A percentile compares a stretch with the other conserved stretches of the same genome.
These are phyloP conservation scores for Eurosta solidaginis DNA, from an alignment of 1,140 invertebrate species.

Conservation along the genomic window DNA sequence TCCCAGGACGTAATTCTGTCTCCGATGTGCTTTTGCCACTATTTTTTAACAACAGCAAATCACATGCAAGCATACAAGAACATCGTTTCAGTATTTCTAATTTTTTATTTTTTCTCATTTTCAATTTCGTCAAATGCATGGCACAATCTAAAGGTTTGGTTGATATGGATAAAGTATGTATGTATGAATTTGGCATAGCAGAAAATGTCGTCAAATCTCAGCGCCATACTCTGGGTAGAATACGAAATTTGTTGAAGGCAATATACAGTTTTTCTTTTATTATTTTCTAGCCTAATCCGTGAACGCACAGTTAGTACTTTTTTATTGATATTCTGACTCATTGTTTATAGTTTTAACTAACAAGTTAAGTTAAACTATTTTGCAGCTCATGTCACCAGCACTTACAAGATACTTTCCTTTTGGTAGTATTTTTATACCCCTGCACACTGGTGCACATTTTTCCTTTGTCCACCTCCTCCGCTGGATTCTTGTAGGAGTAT, in stretches of 20 bases:
- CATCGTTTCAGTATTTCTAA: background rate
- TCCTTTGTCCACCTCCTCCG: background rate
- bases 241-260: background rate
- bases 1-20: background rate
- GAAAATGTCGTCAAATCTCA: slow-evolving; percentile 11
- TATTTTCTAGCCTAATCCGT: background rate
- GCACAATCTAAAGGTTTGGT: background rate
- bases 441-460: background rate
- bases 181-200: background rate
- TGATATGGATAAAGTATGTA: background rate
- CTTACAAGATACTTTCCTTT: background rate
- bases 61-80: background rate
- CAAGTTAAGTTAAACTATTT: background rate
- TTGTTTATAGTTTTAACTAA: background rate
- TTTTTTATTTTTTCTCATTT: too few relatives aligned
- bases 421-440: background rate
- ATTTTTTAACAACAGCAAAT: slow-evolving; percentile 20
- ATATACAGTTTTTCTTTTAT: background rate
- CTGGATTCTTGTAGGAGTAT: too few relatives aligned
- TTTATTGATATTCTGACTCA: slow-evolving; percentile 2
- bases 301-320: background rate
- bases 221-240: background rate
- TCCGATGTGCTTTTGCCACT: slow-evolving; percentile 1
- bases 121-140: background rate
- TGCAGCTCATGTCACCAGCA: background rate